phyloP scores from a whole-genome alignment of 2,797 vertebrate species.

The Toxotes lorentzi region DNA sequence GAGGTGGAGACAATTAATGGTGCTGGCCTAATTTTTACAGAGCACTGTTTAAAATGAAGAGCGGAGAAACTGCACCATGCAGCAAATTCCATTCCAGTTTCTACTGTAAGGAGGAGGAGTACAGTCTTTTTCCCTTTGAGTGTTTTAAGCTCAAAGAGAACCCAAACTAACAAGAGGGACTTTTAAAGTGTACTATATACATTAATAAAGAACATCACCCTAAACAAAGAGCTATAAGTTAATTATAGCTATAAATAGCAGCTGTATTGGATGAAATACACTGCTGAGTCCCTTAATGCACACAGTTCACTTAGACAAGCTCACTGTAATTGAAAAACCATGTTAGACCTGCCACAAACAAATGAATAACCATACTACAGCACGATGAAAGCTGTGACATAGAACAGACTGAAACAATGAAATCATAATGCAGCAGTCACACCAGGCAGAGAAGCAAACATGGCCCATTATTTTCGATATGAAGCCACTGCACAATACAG shows the following conservation, averaged over 20 bases:
- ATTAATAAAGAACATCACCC: not conserved
- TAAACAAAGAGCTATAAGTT: not conserved
- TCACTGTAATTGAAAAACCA: not conserved
- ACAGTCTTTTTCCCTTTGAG: not conserved
- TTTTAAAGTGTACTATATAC: not conserved
- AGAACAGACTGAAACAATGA: not conserved
- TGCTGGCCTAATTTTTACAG: conserved; percentile 23
- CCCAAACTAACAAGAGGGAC: not conserved
- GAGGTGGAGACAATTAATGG: conserved; percentile 23
- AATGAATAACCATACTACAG: not conserved
- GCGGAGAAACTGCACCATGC: conserved; percentile 22
- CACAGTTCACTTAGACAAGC: conserved; percentile 4
- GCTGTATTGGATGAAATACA: not conserved
- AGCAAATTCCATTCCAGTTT: conserved; percentile 9
- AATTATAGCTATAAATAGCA: no score
- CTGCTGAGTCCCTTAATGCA: not conserved
- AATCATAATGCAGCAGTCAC: not conserved
- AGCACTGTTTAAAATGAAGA: not conserved
- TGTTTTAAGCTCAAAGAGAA: conserved; percentile 8
- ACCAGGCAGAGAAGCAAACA: not conserved
- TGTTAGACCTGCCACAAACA: not conserved
- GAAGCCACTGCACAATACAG: not conserved
- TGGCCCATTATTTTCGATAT: not conserved
- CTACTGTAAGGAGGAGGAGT: conserved; percentile 1
- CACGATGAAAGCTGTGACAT: not conserved